These are phyloP conservation scores for Hoplodrina blanda DNA, from an alignment of 2,888 invertebrate genomes.

Conservation along the genomic window DNA sequence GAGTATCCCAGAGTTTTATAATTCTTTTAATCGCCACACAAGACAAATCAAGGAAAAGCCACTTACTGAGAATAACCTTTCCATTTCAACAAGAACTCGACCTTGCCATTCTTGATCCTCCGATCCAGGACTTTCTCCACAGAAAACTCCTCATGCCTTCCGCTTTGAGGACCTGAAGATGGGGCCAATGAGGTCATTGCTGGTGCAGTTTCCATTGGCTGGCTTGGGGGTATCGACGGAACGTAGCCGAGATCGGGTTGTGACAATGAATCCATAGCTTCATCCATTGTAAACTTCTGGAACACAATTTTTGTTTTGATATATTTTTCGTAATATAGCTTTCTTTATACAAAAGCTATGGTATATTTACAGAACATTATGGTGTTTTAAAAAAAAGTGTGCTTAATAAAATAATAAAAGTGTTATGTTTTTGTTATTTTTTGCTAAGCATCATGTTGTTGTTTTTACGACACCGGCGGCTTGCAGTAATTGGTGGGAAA, in stretches of 20 bases:
- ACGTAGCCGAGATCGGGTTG: constrained; percentile 66
- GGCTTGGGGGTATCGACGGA: constrained; percentile 48
- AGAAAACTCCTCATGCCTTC: constrained; percentile 92
- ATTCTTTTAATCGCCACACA: no score
- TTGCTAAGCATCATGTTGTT: constrained; percentile 10
- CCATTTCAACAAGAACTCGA: constrained; percentile 92
- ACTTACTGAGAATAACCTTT: constrained; percentile 92
- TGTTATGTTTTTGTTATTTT: constrained; percentile 1
- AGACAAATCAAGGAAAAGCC: not conserved
- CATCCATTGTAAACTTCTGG: constrained; percentile 65
- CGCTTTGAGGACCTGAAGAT: constrained; percentile 73
- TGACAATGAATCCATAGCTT: constrained; percentile 69
- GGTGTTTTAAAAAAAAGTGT: not conserved
- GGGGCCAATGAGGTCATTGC: constrained; percentile 48
- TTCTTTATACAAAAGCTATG: not conserved
- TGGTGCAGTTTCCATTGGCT: constrained; percentile 68
- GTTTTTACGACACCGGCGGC: constrained; percentile 20
- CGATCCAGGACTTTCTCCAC: constrained; percentile 94
- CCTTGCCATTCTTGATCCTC: constrained; percentile 92
- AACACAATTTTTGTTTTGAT: not conserved
- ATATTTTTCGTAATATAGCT: not conserved
- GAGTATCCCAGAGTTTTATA: no score
- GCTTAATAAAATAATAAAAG: not conserved
- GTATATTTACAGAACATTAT: not conserved
- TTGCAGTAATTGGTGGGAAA: not conserved